Base-by-base conservation (phyloP, 2,888 invertebrate genomes). In the Aromia moschata region DNA sequence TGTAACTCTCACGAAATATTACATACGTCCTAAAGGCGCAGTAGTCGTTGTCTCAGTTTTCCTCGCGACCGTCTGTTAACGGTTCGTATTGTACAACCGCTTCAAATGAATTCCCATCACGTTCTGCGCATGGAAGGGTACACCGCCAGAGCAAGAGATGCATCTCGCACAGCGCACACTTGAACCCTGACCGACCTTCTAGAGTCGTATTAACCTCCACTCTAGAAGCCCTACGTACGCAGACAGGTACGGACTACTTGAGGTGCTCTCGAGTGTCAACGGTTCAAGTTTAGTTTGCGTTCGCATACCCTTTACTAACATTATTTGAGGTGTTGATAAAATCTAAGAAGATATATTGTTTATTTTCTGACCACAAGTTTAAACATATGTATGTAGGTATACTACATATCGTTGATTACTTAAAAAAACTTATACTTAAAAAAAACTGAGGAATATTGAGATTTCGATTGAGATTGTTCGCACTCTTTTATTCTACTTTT, bases 161-260 rank as follows among this genome's bases (percentile, higher is more conserved):
- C 51, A 40, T 41, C 51, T 52, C 41, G 16, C 12, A 20, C 30
- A 37, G 41, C 51, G 41, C 41, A 52, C 41, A 52, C 51, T 52
- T 52, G 51, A 52, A 52, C 41, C 51, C 31, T 52, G 41, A 52
- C 51, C 51, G 31, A 41, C 51, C 30, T 14, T 49, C 38, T 49
- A 37, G 25, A 18, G 49, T 49, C 49, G 25, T 38, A 38, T 38
- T 49, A 38, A n/a, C 17, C n/a, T 25, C 49, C 49, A 49, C 49
- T 49, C 16, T 37, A 49, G 30, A 25, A 18, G n/a, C 20, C n/a
- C 11, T 33, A 33, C 33, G 33, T 7, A 33, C 7, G 7, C 25
- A 25, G 5, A 2, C 43, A 25, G 43, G 20, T 43, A 43, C 25
- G 20, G 20, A 43, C 25, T 11, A 12, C 25, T 43, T 14, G 11